A percentile compares a stretch with the other conserved stretches of the same genome.
These are phyloP conservation scores for Rhea americana DNA, from an alignment of 2,113 vertebrate species.

Conservation along the genomic window DNA sequence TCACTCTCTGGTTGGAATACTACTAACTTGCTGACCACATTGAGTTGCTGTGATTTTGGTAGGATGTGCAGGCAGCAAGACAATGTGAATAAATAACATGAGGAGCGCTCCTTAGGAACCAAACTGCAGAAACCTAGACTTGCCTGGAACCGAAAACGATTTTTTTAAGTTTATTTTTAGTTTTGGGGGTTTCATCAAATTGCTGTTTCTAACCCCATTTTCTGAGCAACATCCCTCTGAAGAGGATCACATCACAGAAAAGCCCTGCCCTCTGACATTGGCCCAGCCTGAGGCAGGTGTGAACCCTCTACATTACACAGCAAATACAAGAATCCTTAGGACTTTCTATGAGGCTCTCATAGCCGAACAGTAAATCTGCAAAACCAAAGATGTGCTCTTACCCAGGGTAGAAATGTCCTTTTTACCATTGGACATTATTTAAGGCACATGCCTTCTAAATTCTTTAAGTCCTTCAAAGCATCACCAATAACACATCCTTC, in stretches of 20 bases:
- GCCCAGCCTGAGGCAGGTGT: background rate
- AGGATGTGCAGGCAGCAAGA: background rate
- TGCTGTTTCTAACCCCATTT: background rate
- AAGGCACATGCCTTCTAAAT: background rate
- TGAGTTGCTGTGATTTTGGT: background rate
- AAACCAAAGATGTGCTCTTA: background rate
- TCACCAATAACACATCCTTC: background rate
- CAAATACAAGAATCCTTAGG: background rate
- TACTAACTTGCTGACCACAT: background rate
- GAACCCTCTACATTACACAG: background rate
- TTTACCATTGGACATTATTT: background rate
- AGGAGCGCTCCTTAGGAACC: background rate
- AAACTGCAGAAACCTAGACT: background rate
- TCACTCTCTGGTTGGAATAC: background rate
- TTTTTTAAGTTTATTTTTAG: background rate
- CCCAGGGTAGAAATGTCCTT: background rate
- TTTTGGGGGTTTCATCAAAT: background rate
- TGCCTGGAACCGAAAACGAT: background rate
- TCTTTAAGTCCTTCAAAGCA: background rate
- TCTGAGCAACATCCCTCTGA: background rate
- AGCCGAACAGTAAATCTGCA: constrained; percentile 17
- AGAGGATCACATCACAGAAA: background rate
- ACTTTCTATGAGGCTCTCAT: background rate
- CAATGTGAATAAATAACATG: background rate
- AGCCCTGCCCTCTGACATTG: background rate